These are phyloP conservation scores for Labroides dimidiatus DNA, from an alignment of 2,797 vertebrate genomes.

Conservation along the genomic window DNA sequence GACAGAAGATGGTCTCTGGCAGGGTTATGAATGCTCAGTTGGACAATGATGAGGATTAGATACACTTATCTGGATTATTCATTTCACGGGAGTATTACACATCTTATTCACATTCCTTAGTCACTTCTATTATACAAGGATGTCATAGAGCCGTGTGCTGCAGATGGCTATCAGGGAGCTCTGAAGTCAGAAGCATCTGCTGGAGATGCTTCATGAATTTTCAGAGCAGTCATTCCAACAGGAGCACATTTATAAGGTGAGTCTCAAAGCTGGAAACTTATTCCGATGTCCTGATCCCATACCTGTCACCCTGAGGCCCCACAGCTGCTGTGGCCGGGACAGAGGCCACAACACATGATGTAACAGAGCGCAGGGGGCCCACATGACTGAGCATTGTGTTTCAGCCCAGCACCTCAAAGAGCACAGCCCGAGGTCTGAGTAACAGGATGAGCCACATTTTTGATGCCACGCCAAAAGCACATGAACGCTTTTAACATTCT, in stretches of 20 bases:
- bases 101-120: slow-evolving; percentile 5
- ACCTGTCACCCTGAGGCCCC: slow-evolving; percentile 5
- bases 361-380: not conserved
- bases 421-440: not conserved
- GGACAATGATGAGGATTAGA: slow-evolving; percentile 36
- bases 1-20: slow-evolving; percentile 39
- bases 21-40: slow-evolving; percentile 13
- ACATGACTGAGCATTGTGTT: slow-evolving; percentile 17
- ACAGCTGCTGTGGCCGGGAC: slow-evolving; percentile 32
- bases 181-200: slow-evolving; percentile 18
- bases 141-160: slow-evolving; percentile 1
- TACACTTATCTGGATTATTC: slow-evolving; percentile 24
- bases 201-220: slow-evolving; percentile 36
- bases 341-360: slow-evolving; percentile 2
- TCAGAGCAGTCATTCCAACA: slow-evolving; percentile 10
- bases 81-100: slow-evolving; percentile 41
- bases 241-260: not conserved
- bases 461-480: not conserved
- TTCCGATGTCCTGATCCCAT: slow-evolving; percentile 14
- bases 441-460: not conserved
- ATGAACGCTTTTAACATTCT: too few relatives aligned
- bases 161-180: slow-evolving; percentile 19
- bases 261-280: slow-evolving; percentile 26
- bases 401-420: slow-evolving; percentile 6
- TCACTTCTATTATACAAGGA: slow-evolving; percentile 1